Evolutionary conservation across 2,888 invertebrate species (phyloP), one percentile per base, ranked within the genome.

Genomic region (Camptogramma bilineatum): DNA sequence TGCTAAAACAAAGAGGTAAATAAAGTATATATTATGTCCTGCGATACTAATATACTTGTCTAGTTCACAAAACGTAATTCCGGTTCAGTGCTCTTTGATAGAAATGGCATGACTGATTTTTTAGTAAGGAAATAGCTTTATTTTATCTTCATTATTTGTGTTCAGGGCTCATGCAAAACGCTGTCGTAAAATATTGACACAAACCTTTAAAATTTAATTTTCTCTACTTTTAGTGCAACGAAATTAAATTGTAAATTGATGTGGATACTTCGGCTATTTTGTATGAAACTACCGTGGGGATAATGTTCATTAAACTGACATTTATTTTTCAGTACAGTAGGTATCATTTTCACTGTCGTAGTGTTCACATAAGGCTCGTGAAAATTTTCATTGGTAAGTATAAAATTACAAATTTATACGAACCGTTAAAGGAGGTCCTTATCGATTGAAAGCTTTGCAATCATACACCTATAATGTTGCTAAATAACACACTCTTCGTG

Each of bases 401-500:
- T 55, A 61, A 62, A 62, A 64, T 60, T 52, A 47, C 61, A 59
- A 54, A 64, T 50, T 56, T 60, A 63, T 52, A 18, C 31, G 24
- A 59, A 62, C 68, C 52, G 61, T 64, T 64, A 64, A 69, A 68
- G 51, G 53, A 62, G 61, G 66, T 68, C 65, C 69, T 68, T 73
- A 71, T 71, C 72, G 66, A 72, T 65, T 28, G 61, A 69, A 73
- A 53, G 66, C 63, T 68, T 71, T 65, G 69, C 66, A 71, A 73
- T 71, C 68, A 73, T 68, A 69, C 66, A 66, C 63, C 62, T 63
- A 67, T 71, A 73, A 69, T 69, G 71, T 63, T 52, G 59, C 64
- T 66, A 71, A 73, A 73, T 71, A 66, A 71, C 71, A 72, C 69
- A 71, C 64, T 64, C 63, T 65, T 70, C 67, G 71, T 68, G 56